Conservation (phyloP, 1,140 invertebrate species). For the Philopotamus ludificatus region DNA sequence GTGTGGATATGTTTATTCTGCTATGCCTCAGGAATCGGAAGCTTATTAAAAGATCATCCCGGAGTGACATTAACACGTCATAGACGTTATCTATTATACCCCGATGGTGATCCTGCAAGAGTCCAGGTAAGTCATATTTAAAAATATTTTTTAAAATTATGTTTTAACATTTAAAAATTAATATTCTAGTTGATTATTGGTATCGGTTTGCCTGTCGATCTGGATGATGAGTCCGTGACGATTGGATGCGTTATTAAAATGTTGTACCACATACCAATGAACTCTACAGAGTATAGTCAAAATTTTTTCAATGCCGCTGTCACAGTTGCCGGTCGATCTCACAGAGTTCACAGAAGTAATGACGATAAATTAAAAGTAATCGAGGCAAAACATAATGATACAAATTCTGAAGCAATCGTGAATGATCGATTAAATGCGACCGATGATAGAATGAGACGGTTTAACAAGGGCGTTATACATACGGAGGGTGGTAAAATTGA, state of each 20-base stretch:
- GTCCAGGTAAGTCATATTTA: conserved; percentile 50
- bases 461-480: conserved; percentile 43
- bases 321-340: conserved; percentile 17
- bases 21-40: too few species aligned
- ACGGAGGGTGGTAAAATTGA: conserved; percentile 47
- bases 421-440: not conserved
- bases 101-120: conserved; percentile 53
- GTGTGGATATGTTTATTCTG: too few species aligned
- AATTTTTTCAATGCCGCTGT: conserved; percentile 58
- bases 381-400: not conserved
- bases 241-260: conserved; percentile 65
- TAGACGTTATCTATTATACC: conserved; percentile 52
- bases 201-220: conserved; percentile 63
- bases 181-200: conserved; percentile 63
- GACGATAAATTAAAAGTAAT: conserved; percentile 24
- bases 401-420: not conserved
- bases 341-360: conserved; percentile 18
- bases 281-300: conserved; percentile 60
- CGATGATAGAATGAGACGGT: conserved; percentile 43
- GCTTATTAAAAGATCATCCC: too few species aligned
- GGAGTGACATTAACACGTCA: conserved; percentile 44
- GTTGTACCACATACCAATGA: conserved; percentile 60
- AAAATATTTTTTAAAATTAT: too few species aligned
- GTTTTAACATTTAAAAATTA: not conserved
- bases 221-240: conserved; percentile 62